These are phyloP conservation scores for Drosophila nigricruria DNA, from an alignment of 2,888 invertebrate genomes.

Conservation along the genomic window DNA sequence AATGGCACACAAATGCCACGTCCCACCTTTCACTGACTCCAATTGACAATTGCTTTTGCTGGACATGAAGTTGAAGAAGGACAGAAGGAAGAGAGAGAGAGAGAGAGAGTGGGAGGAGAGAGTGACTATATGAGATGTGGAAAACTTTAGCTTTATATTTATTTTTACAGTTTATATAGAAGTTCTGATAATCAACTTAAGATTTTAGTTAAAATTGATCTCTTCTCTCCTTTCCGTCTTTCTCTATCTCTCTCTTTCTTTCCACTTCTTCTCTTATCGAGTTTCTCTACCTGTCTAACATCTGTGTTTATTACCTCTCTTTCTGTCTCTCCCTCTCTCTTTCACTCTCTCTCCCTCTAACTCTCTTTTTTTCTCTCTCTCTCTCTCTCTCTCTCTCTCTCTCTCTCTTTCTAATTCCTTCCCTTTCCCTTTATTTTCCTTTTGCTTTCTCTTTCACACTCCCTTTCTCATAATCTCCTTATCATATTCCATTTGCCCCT, in stretches of 20 bases:
- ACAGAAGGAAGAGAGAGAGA: neutral
- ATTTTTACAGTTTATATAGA: neutral
- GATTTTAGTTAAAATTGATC: neutral
- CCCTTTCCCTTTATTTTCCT: too few relatives aligned
- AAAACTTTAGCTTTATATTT: neutral
- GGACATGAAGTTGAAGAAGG: neutral
- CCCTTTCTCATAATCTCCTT: neutral
- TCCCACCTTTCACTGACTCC: conserved; percentile 5
- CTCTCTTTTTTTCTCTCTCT: neutral
- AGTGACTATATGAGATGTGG: neutral
- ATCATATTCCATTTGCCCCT: neutral
- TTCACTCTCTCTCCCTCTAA: neutral
- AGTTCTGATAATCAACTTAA: neutral
- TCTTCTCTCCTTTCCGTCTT: neutral
- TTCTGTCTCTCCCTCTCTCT: neutral
- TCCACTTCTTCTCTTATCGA: too few relatives aligned
- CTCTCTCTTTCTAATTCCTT: neutral
- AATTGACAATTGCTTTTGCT: conserved; percentile 11
- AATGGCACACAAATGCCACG: conserved; percentile 38
- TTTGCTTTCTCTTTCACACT: too few relatives aligned
- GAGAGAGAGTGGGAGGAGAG: neutral
- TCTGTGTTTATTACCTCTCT: neutral
- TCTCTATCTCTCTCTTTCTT: neutral
- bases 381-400: neutral
- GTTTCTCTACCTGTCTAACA: too few relatives aligned